Percentiles rank a stretch among this genome's conserved stretches.
Conservation (phyloP, 2,113 vertebrate species). For the Leucoraja erinaceus region DNA sequence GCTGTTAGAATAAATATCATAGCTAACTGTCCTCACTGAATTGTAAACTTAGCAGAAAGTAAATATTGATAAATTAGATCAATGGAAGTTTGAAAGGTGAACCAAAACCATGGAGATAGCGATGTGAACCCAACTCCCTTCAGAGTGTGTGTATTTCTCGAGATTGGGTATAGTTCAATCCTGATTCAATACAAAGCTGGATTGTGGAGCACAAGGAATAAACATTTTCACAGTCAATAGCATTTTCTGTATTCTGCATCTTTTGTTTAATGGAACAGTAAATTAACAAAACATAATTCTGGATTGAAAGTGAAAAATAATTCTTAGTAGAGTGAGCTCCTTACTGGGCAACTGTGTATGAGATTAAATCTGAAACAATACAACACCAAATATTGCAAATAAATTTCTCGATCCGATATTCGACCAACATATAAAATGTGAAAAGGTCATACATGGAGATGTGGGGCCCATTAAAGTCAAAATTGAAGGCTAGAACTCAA, state of each 20-base stretch:
- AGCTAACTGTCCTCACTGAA: neutral
- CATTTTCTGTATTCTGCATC: neutral
- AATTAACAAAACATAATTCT: neutral
- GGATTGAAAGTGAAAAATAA: neutral
- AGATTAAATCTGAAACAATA: neutral
- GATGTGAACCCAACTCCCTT: neutral
- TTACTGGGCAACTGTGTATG: neutral
- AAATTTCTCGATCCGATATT: too few species aligned
- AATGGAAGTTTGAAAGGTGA: neutral
- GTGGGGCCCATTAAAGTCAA: too few species aligned
- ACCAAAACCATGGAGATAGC: neutral
- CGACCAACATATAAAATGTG: too few species aligned
- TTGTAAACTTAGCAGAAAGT: neutral
- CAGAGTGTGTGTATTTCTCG: neutral
- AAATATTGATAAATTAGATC: neutral
- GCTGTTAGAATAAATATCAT: neutral
- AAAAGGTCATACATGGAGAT: too few species aligned
- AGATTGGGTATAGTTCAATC: neutral
- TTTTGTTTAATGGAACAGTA: neutral
- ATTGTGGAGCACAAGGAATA: neutral
- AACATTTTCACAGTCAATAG: neutral
- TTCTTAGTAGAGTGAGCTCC: neutral
- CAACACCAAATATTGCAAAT: neutral
- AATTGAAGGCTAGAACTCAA: too few species aligned
- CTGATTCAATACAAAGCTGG: neutral